phyloP scores from a whole-genome alignment of 2,888 invertebrate species.

The Copidosoma aretas region DNA sequence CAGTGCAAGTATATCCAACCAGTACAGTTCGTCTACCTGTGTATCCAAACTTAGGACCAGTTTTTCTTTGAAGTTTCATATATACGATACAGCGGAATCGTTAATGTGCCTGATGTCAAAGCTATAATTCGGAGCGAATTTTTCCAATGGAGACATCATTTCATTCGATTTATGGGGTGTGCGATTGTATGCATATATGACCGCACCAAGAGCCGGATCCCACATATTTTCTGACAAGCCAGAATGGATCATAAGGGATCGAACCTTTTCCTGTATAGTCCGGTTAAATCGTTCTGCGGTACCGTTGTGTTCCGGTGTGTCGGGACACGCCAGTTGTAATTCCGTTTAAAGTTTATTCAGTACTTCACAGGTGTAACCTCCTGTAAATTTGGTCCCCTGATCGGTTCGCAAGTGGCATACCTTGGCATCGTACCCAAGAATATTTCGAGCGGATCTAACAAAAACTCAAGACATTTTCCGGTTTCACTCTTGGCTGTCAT shows the following conservation, averaged over 20 bases:
- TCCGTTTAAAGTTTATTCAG: constrained; percentile 36
- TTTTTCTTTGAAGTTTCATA: not conserved
- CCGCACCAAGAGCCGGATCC: constrained; percentile 33
- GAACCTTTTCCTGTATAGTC: constrained; percentile 37
- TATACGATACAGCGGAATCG: constrained; percentile 14
- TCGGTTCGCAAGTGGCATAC: constrained; percentile 44
- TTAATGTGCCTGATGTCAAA: constrained; percentile 31
- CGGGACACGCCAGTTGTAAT: constrained; percentile 29
- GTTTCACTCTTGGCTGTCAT: constrained; percentile 40
- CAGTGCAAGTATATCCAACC: constrained; percentile 23
- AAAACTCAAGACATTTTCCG: constrained; percentile 32
- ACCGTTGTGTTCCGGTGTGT: constrained; percentile 41
- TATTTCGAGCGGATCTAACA: constrained; percentile 41
- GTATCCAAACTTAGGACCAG: not conserved
- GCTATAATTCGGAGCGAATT: constrained; percentile 27
- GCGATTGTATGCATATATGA: constrained; percentile 34
- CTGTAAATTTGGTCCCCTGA: constrained; percentile 43
- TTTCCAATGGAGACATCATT: constrained; percentile 24
- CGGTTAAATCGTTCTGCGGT: constrained; percentile 41
- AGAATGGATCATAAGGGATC: constrained; percentile 9
- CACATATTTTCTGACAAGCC: constrained; percentile 40
- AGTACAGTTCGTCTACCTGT: constrained; percentile 4
- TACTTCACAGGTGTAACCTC: constrained; percentile 40
- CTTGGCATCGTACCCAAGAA: constrained; percentile 41
- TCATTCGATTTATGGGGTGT: constrained; percentile 3